Percentiles rank a stretch among this genome's conserved stretches.
Conservation (phyloP, 1,140 invertebrate genomes). For the Odontomachus brunneus region DNA sequence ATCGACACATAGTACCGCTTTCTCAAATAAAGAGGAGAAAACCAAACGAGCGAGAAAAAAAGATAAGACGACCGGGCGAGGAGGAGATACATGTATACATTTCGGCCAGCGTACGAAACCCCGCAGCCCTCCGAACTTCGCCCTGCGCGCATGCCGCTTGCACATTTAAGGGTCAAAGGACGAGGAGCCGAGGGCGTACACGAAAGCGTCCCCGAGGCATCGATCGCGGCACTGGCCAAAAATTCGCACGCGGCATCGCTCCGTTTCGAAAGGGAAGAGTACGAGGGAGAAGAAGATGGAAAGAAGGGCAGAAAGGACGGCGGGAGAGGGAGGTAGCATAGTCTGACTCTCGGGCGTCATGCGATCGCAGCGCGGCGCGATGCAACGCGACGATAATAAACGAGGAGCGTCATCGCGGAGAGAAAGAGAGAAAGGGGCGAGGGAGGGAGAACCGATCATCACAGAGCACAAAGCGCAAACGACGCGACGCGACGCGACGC, state of each 20-base stretch:
- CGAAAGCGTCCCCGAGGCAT: constrained; percentile 70
- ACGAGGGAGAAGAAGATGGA: too few relatives aligned
- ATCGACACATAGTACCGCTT: too few relatives aligned
- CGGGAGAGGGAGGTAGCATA: neutral
- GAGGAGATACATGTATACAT: neutral
- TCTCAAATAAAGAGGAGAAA: too few relatives aligned
- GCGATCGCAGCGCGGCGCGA: neutral
- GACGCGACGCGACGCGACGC: too few relatives aligned
- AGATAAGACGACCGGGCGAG: neutral
- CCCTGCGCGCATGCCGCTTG: constrained; percentile 68
- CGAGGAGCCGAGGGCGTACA: constrained; percentile 70
- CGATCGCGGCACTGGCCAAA: constrained; percentile 69
- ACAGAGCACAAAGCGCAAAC: constrained; percentile 1
- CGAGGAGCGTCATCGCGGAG: neutral
- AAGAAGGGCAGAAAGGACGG: neutral
- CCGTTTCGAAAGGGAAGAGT: constrained; percentile 23
- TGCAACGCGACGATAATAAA: constrained; percentile 30
- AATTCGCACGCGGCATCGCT: constrained; percentile 50
- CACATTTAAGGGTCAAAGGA: constrained; percentile 75
- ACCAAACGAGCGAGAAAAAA: neutral
- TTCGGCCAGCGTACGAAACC: constrained; percentile 6
- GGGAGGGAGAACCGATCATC: constrained; percentile 18
- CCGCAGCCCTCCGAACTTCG: constrained; percentile 37
- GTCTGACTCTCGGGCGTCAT: neutral
- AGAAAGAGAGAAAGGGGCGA: too few relatives aligned